These are phyloP conservation scores for Platycnemis pennipes DNA, from an alignment of 2,888 invertebrate genomes.

Conservation along the genomic window DNA sequence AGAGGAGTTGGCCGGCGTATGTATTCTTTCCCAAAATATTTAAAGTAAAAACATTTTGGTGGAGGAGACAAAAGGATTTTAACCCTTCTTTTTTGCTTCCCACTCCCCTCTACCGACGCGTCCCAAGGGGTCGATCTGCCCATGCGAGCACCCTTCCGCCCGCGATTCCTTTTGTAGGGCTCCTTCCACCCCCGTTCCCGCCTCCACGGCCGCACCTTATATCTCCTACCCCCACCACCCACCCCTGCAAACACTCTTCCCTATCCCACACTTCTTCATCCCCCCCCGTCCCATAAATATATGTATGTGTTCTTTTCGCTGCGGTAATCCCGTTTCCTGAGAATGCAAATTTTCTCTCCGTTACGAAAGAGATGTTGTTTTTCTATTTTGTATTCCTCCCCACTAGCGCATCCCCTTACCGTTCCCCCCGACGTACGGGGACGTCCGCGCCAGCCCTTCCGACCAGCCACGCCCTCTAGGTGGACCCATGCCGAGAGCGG, in stretches of 20 bases:
- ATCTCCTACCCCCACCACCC: not conserved
- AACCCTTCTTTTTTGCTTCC: not conserved
- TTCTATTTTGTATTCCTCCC: conserved; percentile 63
- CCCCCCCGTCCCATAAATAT: conserved; percentile 49
- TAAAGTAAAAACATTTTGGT: conserved; percentile 36
- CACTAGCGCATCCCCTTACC: not conserved
- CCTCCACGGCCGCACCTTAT: not conserved
- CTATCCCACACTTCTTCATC: not conserved
- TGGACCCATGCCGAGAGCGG: not conserved
- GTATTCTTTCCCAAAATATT: conserved; percentile 42
- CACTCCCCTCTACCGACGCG: not conserved
- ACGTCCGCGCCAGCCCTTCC: not conserved
- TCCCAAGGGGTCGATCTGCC: not conserved
- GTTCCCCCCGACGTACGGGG: not conserved
- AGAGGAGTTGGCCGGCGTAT: not conserved
- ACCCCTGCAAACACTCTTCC: not conserved
- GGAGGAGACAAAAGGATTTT: not conserved
- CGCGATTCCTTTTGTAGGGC: not conserved
- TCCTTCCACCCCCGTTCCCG: not conserved
- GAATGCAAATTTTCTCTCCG: conserved; percentile 60
- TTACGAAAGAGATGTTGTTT: conserved; percentile 61
- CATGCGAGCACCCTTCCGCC: not conserved
- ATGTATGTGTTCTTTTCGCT: conserved; percentile 62
- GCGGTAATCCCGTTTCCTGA: conserved; percentile 64
- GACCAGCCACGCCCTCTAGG: not conserved